These are phyloP conservation scores for Hyperoplus lanceolatus DNA, from an alignment of 2,797 vertebrate genomes.

Conservation along the genomic window DNA sequence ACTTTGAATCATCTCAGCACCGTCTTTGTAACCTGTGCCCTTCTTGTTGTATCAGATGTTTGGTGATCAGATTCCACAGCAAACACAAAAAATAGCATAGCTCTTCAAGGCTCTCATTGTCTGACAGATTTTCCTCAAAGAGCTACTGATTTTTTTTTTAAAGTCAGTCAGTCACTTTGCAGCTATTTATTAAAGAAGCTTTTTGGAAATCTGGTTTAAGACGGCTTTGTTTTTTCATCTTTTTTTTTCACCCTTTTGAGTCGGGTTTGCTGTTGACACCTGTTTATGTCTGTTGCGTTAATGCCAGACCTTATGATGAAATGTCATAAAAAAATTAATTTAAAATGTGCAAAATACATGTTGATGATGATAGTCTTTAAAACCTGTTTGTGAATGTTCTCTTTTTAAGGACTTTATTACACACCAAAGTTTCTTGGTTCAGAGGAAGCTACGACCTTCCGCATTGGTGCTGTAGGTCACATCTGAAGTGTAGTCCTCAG, in stretches of 20 bases:
- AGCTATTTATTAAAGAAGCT: slow-evolving; percentile 79
- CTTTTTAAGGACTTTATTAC: slow-evolving; percentile 9
- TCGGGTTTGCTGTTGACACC: slow-evolving; percentile 10
- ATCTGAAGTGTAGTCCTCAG: slow-evolving; percentile 25
- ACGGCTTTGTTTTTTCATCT: slow-evolving; percentile 28
- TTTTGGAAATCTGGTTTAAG: slow-evolving; percentile 49
- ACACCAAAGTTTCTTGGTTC: not conserved
- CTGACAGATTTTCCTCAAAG: slow-evolving; percentile 34
- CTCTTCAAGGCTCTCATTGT: slow-evolving; percentile 36
- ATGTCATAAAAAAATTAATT: slow-evolving; percentile 19
- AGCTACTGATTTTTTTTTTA: slow-evolving; percentile 63
- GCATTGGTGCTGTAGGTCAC: not conserved
- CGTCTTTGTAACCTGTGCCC: slow-evolving; percentile 24
- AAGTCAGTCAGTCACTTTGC: slow-evolving; percentile 64
- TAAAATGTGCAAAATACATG: slow-evolving; percentile 24
- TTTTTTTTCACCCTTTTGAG: not conserved
- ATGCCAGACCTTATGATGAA: slow-evolving; percentile 10
- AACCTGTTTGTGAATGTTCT: slow-evolving; percentile 32
- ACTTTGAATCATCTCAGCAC: slow-evolving; percentile 4
- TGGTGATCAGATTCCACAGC: slow-evolving; percentile 20
- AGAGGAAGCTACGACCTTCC: not conserved
- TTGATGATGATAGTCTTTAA: slow-evolving; percentile 15
- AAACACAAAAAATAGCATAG: slow-evolving; percentile 26
- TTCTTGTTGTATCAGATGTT: slow-evolving; percentile 28
- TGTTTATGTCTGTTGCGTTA: slow-evolving; percentile 17